Base-by-base conservation (phyloP, 1,140 invertebrate genomes). In the Eueides isabella region DNA sequence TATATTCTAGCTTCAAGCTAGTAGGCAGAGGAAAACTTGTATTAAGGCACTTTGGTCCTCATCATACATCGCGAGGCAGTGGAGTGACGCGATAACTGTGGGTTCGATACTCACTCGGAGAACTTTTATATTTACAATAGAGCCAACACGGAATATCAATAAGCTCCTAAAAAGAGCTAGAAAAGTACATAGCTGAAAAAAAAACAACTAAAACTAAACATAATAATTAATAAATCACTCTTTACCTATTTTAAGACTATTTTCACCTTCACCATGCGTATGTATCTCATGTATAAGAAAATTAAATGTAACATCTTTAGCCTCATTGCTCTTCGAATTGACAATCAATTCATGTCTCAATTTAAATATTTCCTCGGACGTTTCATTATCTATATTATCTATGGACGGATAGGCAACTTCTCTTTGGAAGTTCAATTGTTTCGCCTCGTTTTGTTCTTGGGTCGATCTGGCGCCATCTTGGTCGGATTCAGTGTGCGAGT, bases 401-500 rank as follows among this genome's bases (percentile, higher is more conserved):
- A 55, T 55, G 48, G 48, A 55, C 48, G 48, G 48, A 55, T 55
- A 55, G 11, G 48, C 48, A 26, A 55, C 48, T 11, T 55, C 48
- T 11, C 23, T 55, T 23, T 26, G 19, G 19, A 12, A 26, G 11
- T 12, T 26, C 23, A 26, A 26, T 55, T 55, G 48, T 63, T 63
- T 63, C 16, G 12, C 16, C 5, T 63, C 26, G 26, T 61, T 35
- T 62, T 41, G 31, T 33, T 63, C 61, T 9, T 31, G 29, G 31
- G 2, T n/a, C 0, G 61, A 31, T 63, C 61, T 29, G 29, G 5
- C 61, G 14, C 26, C 61, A 63, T 91, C 88, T 26, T 86, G 81
- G n/a, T 91, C 87, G 0, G 85, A 89, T 11, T 87, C 85, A 0
- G 82, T 72, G 9, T 75, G 67, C 2, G 74, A 80, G 38, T 82